These are phyloP conservation scores for Archegozetes longisetosus DNA, from an alignment of 1,140 invertebrate genomes.

Conservation along the genomic window DNA sequence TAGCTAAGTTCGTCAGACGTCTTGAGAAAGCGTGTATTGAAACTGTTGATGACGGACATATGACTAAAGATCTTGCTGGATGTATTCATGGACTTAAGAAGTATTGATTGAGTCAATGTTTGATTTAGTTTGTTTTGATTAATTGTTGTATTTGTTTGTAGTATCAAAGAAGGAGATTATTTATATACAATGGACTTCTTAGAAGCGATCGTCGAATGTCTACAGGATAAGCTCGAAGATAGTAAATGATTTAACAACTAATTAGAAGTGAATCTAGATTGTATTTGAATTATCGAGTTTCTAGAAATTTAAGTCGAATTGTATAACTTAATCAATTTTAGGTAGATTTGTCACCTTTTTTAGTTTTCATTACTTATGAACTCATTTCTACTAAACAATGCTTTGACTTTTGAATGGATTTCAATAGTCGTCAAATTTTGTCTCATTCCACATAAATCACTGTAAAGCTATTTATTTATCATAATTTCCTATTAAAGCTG, in stretches of 20 bases:
- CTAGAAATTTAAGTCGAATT: too few species aligned
- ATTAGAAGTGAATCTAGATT: too few species aligned
- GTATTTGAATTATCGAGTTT: too few species aligned
- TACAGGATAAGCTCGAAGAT: slow-evolving; percentile 32
- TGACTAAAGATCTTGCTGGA: slow-evolving; percentile 98
- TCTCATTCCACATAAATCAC: too few species aligned
- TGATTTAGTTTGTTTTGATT: background rate
- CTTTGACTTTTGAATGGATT: too few species aligned
- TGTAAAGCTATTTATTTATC: too few species aligned
- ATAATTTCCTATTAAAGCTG: too few species aligned
- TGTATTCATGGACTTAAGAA: slow-evolving; percentile 65
- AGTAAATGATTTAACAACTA: background rate
- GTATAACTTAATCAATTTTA: too few species aligned
- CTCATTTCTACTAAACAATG: too few species aligned
- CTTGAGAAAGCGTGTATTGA: slow-evolving; percentile 80
- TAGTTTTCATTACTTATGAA: too few species aligned
- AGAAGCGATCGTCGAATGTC: slow-evolving; percentile 56
- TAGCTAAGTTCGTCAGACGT: slow-evolving; percentile 57
- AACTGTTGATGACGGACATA: slow-evolving; percentile 73
- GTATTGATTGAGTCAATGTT: background rate
- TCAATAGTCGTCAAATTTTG: too few species aligned
- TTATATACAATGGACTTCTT: slow-evolving; percentile 72
- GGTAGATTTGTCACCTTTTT: too few species aligned
- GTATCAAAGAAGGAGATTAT: slow-evolving; percentile 59
- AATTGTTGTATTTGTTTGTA: slow-evolving; percentile 24